Base-by-base conservation (phyloP, 2,113 vertebrate genomes). In the Cyprinodon variegatus region DNA sequence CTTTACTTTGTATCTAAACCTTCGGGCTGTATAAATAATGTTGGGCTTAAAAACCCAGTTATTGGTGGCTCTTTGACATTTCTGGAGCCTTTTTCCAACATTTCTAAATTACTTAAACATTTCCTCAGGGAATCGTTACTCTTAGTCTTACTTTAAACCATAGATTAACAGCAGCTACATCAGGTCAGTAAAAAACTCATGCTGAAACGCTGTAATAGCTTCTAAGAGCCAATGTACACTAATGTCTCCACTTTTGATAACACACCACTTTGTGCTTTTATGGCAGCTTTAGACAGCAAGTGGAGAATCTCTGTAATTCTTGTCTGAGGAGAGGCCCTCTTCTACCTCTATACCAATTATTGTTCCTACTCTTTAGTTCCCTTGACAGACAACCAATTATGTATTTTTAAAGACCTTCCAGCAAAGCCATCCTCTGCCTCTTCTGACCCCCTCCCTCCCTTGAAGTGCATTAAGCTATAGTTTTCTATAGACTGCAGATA, bases 321-420 rank as follows among this genome's bases (percentile, higher is more conserved):
- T 38, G 70, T 74, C 67, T 77, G 70, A 87, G 77, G 64, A 59
- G 69, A 76, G 65, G 36, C 43, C 67, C 62, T 70, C 29, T 37
- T 59, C 41, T 64, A 15, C 61, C 43, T 59, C 14, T 0, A 0
- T 20, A 40, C 81, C 69, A 85, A 79, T 92, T 88, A 85, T 13
- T 6, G 61, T 65, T 74, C 61, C 78, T 68, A 68, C 78, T 15
- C 4, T 70, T 68, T 40, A 57, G 72, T 38, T 84, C 84, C 86
- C 78, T 69, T 77, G 82, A 85, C 75, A 86, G 65, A 38, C 45
- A 70, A 67, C 83, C 89, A 91, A 85, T 89, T 86, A 83, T 73
- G 73, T 79, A 13, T 82, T 84, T 83, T 85, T 20, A 78, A 81
- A 48, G 64, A n/a, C 41, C 65, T 86, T 81, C 76, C 76, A 76